Evolutionary conservation across 2,888 invertebrate genomes (phyloP).

Genomic region (Hybos culiciformis): DNA sequence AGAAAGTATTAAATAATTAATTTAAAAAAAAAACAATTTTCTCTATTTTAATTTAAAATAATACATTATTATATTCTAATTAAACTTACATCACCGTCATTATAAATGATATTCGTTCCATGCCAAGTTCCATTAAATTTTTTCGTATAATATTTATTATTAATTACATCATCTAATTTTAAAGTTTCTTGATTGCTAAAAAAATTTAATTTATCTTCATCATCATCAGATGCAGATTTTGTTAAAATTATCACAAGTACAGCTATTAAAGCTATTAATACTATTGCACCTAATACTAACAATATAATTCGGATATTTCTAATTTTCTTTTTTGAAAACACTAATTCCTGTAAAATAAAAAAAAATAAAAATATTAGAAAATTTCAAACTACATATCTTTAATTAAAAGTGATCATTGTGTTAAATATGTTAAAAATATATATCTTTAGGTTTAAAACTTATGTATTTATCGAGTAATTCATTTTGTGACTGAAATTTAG

Average conservation of each 20-base stretch:
- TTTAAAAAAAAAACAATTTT: conserved; percentile 10
- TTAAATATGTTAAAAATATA: not conserved
- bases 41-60: conserved; percentile 3
- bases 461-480: not conserved
- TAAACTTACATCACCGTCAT: conserved; percentile 32
- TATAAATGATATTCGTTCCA: conserved; percentile 49
- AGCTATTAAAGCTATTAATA: conserved; percentile 43
- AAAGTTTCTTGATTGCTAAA: conserved; percentile 29
- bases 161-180: conserved; percentile 57
- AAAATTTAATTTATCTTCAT: conserved; percentile 4
- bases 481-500: not conserved
- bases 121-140: conserved; percentile 74
- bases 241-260: conserved; percentile 45
- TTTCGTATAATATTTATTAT: conserved; percentile 48
- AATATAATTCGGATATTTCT: conserved; percentile 42
- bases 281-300: conserved; percentile 41
- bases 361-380: not conserved
- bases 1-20: not conserved
- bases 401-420: not conserved
- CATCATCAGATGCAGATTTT: conserved; percentile 21
- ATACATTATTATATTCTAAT: not conserved
- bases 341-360: conserved; percentile 41
- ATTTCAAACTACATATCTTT: too few relatives aligned
- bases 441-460: not conserved
- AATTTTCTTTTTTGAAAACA: conserved; percentile 41